A percentile compares a stretch with the other conserved stretches of the same genome.
Evolutionary conservation across 2,888 invertebrate species (phyloP).

Genomic region (Tachystola acroxantha): DNA sequence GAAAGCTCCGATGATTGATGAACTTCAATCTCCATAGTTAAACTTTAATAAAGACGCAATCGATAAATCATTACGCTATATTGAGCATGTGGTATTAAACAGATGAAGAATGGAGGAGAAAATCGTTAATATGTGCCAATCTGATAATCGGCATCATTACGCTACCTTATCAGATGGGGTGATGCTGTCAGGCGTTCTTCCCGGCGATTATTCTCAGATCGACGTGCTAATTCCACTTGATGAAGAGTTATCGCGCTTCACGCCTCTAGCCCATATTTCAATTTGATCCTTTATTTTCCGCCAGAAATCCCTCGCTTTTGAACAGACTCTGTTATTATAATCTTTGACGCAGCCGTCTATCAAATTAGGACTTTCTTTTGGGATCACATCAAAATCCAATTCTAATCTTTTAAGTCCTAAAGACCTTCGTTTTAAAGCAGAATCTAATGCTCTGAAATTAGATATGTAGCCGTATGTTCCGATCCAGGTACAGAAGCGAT

Average conservation of each 20-base stretch:
- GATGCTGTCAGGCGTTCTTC: slow-evolving; percentile 15
- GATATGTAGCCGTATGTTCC: slow-evolving; percentile 22
- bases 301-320: slow-evolving; percentile 24
- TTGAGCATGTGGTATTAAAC: slow-evolving; percentile 21
- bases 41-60: slow-evolving; percentile 39
- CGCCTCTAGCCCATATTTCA: slow-evolving; percentile 23
- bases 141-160: slow-evolving; percentile 27
- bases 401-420: slow-evolving; percentile 25
- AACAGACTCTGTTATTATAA: slow-evolving; percentile 33
- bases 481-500: slow-evolving; percentile 48
- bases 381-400: slow-evolving; percentile 28
- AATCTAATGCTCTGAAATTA: slow-evolving; percentile 35
- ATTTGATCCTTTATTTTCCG: slow-evolving; percentile 28
- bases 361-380: slow-evolving; percentile 32
- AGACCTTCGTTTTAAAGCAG: slow-evolving; percentile 25
- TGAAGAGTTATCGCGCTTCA: slow-evolving; percentile 27
- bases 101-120: slow-evolving; percentile 21
- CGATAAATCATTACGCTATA: slow-evolving; percentile 39
- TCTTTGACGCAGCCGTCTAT: slow-evolving; percentile 26
- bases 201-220: slow-evolving; percentile 15
- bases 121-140: slow-evolving; percentile 12
- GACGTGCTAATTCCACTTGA: slow-evolving; percentile 24
- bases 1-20: slow-evolving; percentile 35
- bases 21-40: slow-evolving; percentile 21
- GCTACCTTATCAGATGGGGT: slow-evolving; percentile 15